A percentile compares a stretch with the other conserved stretches of the same genome.
phyloP scores from a whole-genome alignment of 2,113 vertebrate genomes.

The Platycercus adscitus region DNA sequence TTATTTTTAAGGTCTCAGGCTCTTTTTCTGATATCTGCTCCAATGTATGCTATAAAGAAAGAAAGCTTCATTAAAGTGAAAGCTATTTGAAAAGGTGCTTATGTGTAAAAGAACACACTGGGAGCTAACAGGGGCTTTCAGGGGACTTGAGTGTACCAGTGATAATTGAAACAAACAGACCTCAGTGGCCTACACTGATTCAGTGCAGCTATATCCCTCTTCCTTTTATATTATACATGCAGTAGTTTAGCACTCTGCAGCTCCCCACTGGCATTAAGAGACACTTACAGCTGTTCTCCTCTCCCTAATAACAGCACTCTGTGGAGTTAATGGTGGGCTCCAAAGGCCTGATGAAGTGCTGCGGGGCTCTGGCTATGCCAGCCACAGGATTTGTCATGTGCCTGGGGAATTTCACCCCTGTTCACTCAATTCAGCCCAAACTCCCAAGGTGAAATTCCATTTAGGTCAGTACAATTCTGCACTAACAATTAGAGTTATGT shows the following conservation, averaged over 20 bases:
- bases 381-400: slow-evolving; percentile 8
- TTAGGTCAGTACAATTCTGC: slow-evolving; percentile 18
- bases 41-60: neutral
- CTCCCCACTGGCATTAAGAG: slow-evolving; percentile 38
- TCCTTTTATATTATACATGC: slow-evolving; percentile 22
- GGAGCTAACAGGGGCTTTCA: slow-evolving; percentile 38
- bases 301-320: neutral
- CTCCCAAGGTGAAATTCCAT: slow-evolving; percentile 63
- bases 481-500: neutral
- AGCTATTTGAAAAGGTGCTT: slow-evolving; percentile 8
- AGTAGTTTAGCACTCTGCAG: slow-evolving; percentile 3
- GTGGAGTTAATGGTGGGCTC: slow-evolving; percentile 36
- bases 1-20: neutral
- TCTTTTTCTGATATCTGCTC: neutral
- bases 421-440: neutral
- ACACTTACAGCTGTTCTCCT: slow-evolving; percentile 25
- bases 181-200: neutral
- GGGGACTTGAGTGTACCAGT: neutral
- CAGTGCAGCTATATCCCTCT: neutral
- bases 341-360: neutral
- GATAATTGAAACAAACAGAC: slow-evolving; percentile 64
- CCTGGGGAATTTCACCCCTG: slow-evolving; percentile 31
- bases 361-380: neutral
- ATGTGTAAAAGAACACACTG: neutral
- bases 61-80: neutral